Evolutionary conservation across 2,888 invertebrate species (phyloP).

Genomic region (Polydrusus pterygomalis): DNA sequence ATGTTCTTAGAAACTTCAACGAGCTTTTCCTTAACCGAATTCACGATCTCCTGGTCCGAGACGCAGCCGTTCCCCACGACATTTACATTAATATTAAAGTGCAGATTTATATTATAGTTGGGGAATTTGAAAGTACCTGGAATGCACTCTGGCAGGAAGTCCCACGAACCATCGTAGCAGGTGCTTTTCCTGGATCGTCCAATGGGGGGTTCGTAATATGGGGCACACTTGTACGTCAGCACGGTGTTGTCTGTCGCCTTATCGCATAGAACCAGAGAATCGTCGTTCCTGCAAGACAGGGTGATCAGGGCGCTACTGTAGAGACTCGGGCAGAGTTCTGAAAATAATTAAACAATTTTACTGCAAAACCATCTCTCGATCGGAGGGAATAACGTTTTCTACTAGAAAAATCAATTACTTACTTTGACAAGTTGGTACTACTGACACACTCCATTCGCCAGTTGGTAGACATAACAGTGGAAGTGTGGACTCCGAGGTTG

Average conservation of each 20-base stretch:
- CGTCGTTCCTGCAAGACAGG: slow-evolving; percentile 56
- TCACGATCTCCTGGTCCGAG: neutral
- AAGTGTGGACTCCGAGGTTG: slow-evolving; percentile 11
- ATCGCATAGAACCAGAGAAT: slow-evolving; percentile 56
- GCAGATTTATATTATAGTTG: slow-evolving; percentile 37
- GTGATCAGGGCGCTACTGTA: slow-evolving; percentile 50
- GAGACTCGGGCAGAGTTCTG: slow-evolving; percentile 59
- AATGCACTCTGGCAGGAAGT: slow-evolving; percentile 59
- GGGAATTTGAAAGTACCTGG: slow-evolving; percentile 64
- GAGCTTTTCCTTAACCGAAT: neutral
- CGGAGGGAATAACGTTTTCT: no score
- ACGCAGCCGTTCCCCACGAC: neutral
- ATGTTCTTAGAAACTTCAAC: neutral
- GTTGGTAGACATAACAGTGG: slow-evolving; percentile 39
- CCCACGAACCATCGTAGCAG: slow-evolving; percentile 62
- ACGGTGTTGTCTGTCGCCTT: no score
- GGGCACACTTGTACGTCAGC: no score
- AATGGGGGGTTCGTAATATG: slow-evolving; percentile 59
- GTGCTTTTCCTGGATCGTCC: slow-evolving; percentile 26
- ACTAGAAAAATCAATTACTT: slow-evolving; percentile 46
- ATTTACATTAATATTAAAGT: slow-evolving; percentile 7
- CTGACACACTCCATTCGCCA: slow-evolving; percentile 47
- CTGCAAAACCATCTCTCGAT: no score
- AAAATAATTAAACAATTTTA: neutral
- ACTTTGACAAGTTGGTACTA: slow-evolving; percentile 58